These are phyloP conservation scores for Rhegmatorhina hoffmannsi DNA, from an alignment of 2,113 vertebrate species.

Conservation along the genomic window DNA sequence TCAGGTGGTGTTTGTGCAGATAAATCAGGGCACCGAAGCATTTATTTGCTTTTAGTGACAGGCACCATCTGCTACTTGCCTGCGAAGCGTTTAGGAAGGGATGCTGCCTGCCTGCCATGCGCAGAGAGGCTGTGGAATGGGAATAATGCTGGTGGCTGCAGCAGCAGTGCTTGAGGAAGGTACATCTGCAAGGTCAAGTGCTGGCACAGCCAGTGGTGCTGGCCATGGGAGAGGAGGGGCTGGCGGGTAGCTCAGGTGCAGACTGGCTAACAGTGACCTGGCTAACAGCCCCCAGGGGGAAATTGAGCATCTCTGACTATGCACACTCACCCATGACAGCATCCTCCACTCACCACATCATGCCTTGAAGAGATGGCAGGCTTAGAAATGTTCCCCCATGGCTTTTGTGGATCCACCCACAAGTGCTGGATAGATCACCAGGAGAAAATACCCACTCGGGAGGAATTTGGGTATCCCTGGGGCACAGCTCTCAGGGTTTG, in stretches of 20 bases:
- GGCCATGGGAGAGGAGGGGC: background rate
- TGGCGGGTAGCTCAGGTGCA: background rate
- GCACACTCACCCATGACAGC: rapidly evolving
- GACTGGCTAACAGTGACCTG: background rate
- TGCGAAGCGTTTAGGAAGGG: background rate
- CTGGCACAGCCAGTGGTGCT: background rate
- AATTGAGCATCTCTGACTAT: background rate
- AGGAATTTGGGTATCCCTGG: background rate
- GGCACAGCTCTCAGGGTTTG: background rate
- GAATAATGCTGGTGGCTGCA: background rate
- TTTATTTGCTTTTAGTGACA: constrained; percentile 48
- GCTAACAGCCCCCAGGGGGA: background rate
- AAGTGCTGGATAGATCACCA: background rate
- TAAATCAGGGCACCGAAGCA: constrained; percentile 40
- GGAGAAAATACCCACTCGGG: rapidly evolving
- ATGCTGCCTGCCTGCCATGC: background rate
- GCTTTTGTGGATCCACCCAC: background rate
- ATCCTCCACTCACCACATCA: background rate
- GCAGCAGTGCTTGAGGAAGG: background rate
- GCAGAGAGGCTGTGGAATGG: background rate
- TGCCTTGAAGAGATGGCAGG: rapidly evolving
- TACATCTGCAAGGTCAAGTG: background rate
- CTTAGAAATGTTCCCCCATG: background rate
- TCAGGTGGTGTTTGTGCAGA: constrained; percentile 9
- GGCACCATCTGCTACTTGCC: constrained; percentile 49